phyloP scores from a whole-genome alignment of 2,113 vertebrate genomes.

The Oryzias curvinotus region DNA sequence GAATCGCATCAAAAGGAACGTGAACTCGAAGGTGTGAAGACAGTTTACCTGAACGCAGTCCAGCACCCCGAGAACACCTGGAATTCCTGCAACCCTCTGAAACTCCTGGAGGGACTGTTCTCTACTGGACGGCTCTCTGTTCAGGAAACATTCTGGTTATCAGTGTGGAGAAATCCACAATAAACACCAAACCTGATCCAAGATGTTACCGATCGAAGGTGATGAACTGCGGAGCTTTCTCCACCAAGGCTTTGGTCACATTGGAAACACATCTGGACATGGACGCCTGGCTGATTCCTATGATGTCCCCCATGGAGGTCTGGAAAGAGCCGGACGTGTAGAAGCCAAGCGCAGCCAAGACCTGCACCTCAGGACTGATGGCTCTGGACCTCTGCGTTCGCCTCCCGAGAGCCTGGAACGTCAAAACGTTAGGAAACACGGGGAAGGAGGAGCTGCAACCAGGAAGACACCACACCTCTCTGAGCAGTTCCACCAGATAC shows the following conservation, averaged over 20 bases:
- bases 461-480: slow-evolving; percentile 49
- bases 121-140: slow-evolving; percentile 76
- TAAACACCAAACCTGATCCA: neutral
- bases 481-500: slow-evolving; percentile 88
- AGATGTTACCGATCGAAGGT: slow-evolving; percentile 44
- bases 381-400: slow-evolving; percentile 93
- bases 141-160: slow-evolving; percentile 26
- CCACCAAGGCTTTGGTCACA: slow-evolving; percentile 90
- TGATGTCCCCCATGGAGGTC: slow-evolving; percentile 94
- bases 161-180: too few relatives aligned
- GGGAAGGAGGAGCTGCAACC: too few relatives aligned
- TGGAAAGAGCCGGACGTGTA: slow-evolving; percentile 96
- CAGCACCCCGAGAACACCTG: slow-evolving; percentile 87
- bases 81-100: slow-evolving; percentile 87
- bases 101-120: slow-evolving; percentile 89
- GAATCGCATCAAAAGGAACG: neutral
- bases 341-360: slow-evolving; percentile 95
- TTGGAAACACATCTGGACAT: slow-evolving; percentile 97
- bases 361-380: slow-evolving; percentile 95
- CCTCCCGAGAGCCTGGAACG: slow-evolving; percentile 75
- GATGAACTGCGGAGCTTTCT: slow-evolving; percentile 89
- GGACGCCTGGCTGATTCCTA: slow-evolving; percentile 96
- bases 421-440: neutral
- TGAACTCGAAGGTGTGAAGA: neutral
- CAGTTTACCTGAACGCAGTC: slow-evolving; percentile 82